Base-by-base conservation (phyloP, 2,888 invertebrate species). In the Sarcophaga rosellei region DNA sequence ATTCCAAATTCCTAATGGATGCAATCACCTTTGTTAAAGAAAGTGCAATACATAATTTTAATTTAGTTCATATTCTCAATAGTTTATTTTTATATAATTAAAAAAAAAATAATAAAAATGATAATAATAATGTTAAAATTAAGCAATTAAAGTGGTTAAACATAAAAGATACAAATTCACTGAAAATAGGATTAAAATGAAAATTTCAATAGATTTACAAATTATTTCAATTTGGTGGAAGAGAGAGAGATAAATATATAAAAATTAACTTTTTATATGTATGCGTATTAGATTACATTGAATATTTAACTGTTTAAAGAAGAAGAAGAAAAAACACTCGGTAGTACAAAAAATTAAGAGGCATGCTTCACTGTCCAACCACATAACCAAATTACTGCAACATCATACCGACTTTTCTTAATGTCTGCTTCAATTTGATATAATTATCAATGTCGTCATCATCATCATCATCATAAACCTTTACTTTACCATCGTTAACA, bases 311-410 rank as follows among this genome's bases (percentile, higher is more conserved):
- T 78, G 75, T 47, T 84, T 69, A 75, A 53, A 53, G 53, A 15
- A 65, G 35, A 15, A 65, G 35, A 35, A 25, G 25, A 35, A 84
- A 76, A 84, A 84, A 69, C 59, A 23, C 45, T 80, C 79, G 79
- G 84, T 78, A 78, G 59, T 86, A 62, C 70, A 74, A 53, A 78
- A 82, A 82, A 69, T 69, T 75, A 81, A 77, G 77, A 81, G 86
- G 81, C 86, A 78, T 78, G 75, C 65, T 86, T 84, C 78, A 81
- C 74, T 84, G 77, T 81, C 78, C 78, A 86, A 78, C 81, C 84
- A 81, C 86, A 84, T 73, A 86, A 86, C 84, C 77, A 78, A 68
- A 81, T 75, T 84, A 78, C 78, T 78, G 81, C 86, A 84, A 86
- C 78, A 84, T 81, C 62, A 84, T 53, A 66, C 69, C 81, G 69